Base-by-base conservation (phyloP, 2,113 vertebrate species). In the Carollia perspicillata region DNA sequence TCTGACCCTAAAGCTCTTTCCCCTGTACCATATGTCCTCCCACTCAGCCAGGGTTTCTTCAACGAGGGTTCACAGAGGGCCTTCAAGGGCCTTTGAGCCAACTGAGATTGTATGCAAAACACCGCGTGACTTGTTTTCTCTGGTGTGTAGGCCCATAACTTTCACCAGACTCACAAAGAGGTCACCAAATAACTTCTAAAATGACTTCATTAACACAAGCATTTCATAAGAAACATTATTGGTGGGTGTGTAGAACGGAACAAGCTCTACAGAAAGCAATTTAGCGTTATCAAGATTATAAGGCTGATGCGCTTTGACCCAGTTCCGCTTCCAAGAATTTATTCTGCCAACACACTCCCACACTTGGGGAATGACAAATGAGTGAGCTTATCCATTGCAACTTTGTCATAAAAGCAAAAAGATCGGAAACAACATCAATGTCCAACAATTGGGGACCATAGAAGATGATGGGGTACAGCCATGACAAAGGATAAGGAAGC, bases 281-380 rank as follows among this genome's bases (percentile, higher is more conserved):
- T 77, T 40, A 92, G 79, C 35, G 55, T 53, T 58, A 87, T 88
- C 60, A 78, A 93, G 81, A 92, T 74, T 68, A 53, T 8, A 80
- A 93, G 58, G 7, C 40, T 72, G 7, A 0, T 30, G 65, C 17
- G 35, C 49, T 96, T 77, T 94, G 77, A 89, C 72, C 75, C 66
- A 85, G 69, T 72, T 95, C 51, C 86, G 95, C 80, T 84, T 90
- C 84, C 68, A 94, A 65, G 84, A 97, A 97, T 95, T 95, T 95
- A 84, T 44, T 96, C 91, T 95, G 47, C 37, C 95, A 95, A 95
- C 71, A 97, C 22, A 92, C 88, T 93, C 95, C 51, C 87, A 95
- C 69, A 84, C 80, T 94, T 95, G 90, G 81, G 47, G 94, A 90
- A 95, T 83, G 88, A 96, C 69, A 74, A 51, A 90, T 90, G 81